Base-by-base conservation (phyloP, 2,113 vertebrate genomes). In the Passer domesticus region DNA sequence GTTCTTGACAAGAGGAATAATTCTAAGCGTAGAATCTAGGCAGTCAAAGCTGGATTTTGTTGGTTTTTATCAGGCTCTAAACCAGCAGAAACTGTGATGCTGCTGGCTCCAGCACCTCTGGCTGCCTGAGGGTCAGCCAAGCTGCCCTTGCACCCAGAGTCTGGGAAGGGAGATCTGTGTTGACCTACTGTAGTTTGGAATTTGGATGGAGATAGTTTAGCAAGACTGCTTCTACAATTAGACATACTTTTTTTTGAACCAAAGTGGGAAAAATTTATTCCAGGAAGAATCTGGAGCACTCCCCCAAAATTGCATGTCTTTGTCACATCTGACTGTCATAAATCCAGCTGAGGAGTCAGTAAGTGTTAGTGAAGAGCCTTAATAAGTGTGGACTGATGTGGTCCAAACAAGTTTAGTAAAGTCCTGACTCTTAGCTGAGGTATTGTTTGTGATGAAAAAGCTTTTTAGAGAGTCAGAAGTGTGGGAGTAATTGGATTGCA, bases 41-140 rank as follows among this genome's bases (percentile, higher is more conserved):
- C 66, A 69, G 67, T 68, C 3, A 4, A 39, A 81, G 15, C 69
- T 94, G 76, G 1, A 0, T 15, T 83, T 73, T 74, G 39, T 88
- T 96, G 84, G 70, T 49, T 89, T 94, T 84, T 49, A 37, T 89
- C 80, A 92, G 56, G n/a, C 64, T 69, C 28, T 91, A 62, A 84
- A 41, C 25, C 56, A 76, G 58, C 66, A 76, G 83, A 52, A 95
- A 56, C 47, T 72, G 60, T 39, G 59, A 27, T 13, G 6, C 52
- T 53, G 24, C 66, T 0, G 0, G 60, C 35, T 63, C 17, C 10
- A 16, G 43, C 60, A 49, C 43, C 58, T 41, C 52, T 64, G 62
- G 73, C 79, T 93, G 58, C 72, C 89, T 86, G 76, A 92, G 91
- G 49, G 82, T 88, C 90, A 90, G 72, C 70, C 55, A 44, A 85